Percentiles rank a stretch among this genome's conserved stretches.
Evolutionary conservation across 2,888 invertebrate genomes (phyloP).

Genomic region (Caenorhabditis plicata): DNA sequence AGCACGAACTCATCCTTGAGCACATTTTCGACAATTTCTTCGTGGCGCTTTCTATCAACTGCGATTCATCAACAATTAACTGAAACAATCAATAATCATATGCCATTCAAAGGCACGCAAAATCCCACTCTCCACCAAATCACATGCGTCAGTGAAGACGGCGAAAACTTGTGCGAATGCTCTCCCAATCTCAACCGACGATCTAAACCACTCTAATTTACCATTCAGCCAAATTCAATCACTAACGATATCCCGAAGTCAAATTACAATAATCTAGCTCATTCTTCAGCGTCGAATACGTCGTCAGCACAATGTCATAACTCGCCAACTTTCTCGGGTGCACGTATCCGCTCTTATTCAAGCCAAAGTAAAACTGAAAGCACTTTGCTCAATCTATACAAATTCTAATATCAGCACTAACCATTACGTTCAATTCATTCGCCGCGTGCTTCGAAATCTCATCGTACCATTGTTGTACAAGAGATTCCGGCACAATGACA

Average conservation of each 20-base stretch:
- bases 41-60: constrained; percentile 75
- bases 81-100: constrained; percentile 9
- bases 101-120: neutral
- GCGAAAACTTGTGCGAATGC: constrained; percentile 44
- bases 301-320: constrained; percentile 77
- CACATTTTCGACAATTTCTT: constrained; percentile 74
- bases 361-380: constrained; percentile 43
- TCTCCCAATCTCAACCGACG: neutral
- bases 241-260: neutral
- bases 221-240: neutral
- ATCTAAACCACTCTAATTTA: neutral
- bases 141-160: constrained; percentile 75
- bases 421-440: constrained; percentile 49
- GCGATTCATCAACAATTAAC: constrained; percentile 75
- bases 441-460: constrained; percentile 69
- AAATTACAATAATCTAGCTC: constrained; percentile 74
- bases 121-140: constrained; percentile 77
- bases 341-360: constrained; percentile 36
- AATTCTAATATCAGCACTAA: constrained; percentile 5
- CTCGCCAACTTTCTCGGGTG: constrained; percentile 70
- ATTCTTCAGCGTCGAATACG: constrained; percentile 73
- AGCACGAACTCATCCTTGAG: constrained; percentile 70
- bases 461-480: constrained; percentile 76
- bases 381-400: neutral
- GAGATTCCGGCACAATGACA: constrained; percentile 75